These are phyloP conservation scores for Lepidothrix coronata DNA, from an alignment of 2,113 vertebrate genomes.

Conservation along the genomic window DNA sequence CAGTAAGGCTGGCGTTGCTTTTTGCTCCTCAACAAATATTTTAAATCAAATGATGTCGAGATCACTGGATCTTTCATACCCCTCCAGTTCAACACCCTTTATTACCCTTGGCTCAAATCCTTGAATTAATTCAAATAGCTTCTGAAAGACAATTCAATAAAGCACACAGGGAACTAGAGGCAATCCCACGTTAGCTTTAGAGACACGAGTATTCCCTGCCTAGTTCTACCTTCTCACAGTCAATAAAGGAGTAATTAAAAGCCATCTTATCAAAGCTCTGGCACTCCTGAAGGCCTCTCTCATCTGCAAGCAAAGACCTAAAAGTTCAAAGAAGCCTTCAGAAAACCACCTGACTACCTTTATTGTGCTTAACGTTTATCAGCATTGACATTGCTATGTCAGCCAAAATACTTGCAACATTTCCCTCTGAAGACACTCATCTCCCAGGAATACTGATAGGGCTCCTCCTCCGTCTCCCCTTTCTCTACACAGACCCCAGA, in stretches of 20 bases:
- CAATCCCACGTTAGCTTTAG: not conserved
- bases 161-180: not conserved
- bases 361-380: constrained; percentile 58
- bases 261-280: constrained; percentile 36
- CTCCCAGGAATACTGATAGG: constrained; percentile 45
- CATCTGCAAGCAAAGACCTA: constrained; percentile 17
- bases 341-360: constrained; percentile 59
- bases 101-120: constrained; percentile 22
- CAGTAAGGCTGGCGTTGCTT: not conserved
- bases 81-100: constrained; percentile 36
- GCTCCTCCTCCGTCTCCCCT: constrained; percentile 8
- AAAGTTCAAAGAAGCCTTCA: constrained; percentile 44
- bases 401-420: constrained; percentile 43
- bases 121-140: constrained; percentile 39
- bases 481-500: constrained; percentile 45
- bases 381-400: constrained; percentile 45
- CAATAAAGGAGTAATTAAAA: constrained; percentile 52
- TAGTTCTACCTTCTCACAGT: not conserved
- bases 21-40: constrained; percentile 49
- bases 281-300: not conserved
- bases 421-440: constrained; percentile 24
- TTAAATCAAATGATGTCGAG: constrained; percentile 20
- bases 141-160: constrained; percentile 53
- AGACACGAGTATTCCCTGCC: not conserved
- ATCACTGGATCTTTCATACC: constrained; percentile 21